Conservation (phyloP, 2,113 vertebrate genomes). For the Fukomys damarensis region DNA sequence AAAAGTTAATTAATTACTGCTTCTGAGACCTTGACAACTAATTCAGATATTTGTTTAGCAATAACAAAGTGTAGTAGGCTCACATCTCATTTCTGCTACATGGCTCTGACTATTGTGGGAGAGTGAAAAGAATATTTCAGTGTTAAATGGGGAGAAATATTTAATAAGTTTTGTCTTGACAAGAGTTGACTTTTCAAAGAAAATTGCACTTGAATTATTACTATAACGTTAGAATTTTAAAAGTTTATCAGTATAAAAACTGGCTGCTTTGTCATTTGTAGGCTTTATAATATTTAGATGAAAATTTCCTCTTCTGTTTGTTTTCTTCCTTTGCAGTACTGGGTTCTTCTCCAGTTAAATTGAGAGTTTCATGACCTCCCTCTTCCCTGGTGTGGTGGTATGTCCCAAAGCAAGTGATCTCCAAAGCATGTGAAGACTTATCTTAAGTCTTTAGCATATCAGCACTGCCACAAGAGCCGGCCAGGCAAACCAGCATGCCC, state of each 20-base stretch:
- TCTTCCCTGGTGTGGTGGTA: neutral
- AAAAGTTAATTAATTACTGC: slow-evolving; percentile 82
- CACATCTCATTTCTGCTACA: slow-evolving; percentile 78
- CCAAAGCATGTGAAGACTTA: neutral
- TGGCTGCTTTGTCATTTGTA: slow-evolving; percentile 45
- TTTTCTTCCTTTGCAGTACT: neutral
- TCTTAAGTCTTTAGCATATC: neutral
- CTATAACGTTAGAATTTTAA: slow-evolving; percentile 84
- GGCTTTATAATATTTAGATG: slow-evolving; percentile 6
- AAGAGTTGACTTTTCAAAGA: slow-evolving; percentile 83
- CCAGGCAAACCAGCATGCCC: neutral
- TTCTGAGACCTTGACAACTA: slow-evolving; percentile 78
- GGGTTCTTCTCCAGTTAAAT: neutral
- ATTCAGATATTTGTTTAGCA: slow-evolving; percentile 81
- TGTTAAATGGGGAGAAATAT: slow-evolving; percentile 83
- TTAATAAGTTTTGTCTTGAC: slow-evolving; percentile 87
- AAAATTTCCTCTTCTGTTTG: neutral
- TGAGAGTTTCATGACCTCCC: neutral
- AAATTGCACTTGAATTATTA: slow-evolving; percentile 86
- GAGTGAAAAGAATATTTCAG: slow-evolving; percentile 77
- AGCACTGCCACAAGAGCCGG: neutral
- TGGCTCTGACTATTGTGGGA: slow-evolving; percentile 80
- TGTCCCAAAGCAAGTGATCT: neutral
- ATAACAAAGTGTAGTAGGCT: slow-evolving; percentile 82
- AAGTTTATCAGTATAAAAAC: slow-evolving; percentile 86